Percentiles rank a stretch among this genome's conserved stretches.
Evolutionary conservation across 2,797 vertebrate species (phyloP).

Genomic region (Clarias fuscus): DNA sequence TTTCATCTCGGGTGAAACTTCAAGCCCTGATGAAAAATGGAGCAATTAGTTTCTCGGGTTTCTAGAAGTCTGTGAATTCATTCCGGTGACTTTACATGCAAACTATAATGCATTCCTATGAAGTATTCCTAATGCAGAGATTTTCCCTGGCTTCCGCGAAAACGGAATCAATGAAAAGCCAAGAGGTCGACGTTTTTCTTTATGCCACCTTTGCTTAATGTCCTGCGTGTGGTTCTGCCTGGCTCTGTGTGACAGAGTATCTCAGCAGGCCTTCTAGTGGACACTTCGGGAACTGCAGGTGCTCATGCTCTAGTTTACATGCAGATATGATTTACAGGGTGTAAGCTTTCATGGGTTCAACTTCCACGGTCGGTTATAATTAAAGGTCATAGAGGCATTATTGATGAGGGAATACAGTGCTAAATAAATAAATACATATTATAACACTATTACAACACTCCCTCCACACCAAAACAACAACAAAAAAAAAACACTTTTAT

Average conservation of each 20-base stretch:
- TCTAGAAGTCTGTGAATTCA: conserved; percentile 5
- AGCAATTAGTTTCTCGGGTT: conserved; percentile 48
- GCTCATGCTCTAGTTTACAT: not conserved
- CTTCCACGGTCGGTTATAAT: not conserved
- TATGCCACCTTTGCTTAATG: conserved; percentile 9
- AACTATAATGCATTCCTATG: conserved; percentile 3
- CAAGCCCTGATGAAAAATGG: conserved; percentile 40
- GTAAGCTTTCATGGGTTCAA: not conserved
- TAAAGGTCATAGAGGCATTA: too few species aligned
- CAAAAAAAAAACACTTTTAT: not conserved
- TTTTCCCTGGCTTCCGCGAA: conserved; percentile 14
- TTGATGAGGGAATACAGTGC: not conserved
- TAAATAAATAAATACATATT: not conserved
- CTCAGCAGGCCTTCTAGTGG: conserved; percentile 55
- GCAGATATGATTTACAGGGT: too few species aligned
- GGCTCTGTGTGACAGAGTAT: not conserved
- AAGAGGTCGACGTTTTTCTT: conserved; percentile 13
- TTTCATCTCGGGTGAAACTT: conserved; percentile 44
- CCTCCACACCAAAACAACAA: not conserved
- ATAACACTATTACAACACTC: too few species aligned
- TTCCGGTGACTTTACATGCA: not conserved
- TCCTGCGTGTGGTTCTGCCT: not conserved
- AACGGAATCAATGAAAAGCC: conserved; percentile 26
- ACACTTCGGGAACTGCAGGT: conserved; percentile 1
- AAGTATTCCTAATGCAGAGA: conserved; percentile 12